phyloP scores from a whole-genome alignment of 2,113 vertebrate genomes.

The Heterotilapia buettikoferi region DNA sequence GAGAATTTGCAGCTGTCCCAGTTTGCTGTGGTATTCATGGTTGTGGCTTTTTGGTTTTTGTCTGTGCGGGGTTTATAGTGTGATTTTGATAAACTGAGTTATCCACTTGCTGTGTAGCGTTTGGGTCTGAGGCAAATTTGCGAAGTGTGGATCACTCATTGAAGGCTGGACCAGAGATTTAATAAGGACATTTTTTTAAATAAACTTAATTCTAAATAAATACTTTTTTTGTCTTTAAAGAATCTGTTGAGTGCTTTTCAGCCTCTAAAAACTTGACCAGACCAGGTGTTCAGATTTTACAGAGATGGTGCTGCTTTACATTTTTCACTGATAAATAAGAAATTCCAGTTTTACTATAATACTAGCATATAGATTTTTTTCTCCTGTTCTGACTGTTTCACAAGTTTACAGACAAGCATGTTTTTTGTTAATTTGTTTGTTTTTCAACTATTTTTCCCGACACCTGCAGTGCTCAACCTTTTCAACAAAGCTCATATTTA shows the following conservation, averaged over 20 bases:
- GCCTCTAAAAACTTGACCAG: neutral
- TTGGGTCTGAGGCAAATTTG: neutral
- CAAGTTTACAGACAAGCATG: neutral
- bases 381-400: neutral
- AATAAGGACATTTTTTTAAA: neutral
- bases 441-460: neutral
- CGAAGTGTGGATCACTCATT: neutral
- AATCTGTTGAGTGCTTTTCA: neutral
- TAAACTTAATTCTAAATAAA: neutral
- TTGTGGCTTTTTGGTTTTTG: neutral
- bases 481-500: neutral
- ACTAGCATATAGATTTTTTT: rapidly evolving
- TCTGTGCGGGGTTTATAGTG: rapidly evolving
- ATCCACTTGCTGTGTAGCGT: neutral
- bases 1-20: neutral
- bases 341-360: neutral
- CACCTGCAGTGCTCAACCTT: neutral
- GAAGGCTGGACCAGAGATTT: neutral
- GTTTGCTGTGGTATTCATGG: neutral
- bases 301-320: neutral
- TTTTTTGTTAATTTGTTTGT: neutral
- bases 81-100: neutral
- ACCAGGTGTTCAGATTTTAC: rapidly evolving
- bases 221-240: neutral
- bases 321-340: neutral